Evolutionary conservation across 2,113 vertebrate genomes (phyloP).

Genomic region (Grallaria varia): DNA sequence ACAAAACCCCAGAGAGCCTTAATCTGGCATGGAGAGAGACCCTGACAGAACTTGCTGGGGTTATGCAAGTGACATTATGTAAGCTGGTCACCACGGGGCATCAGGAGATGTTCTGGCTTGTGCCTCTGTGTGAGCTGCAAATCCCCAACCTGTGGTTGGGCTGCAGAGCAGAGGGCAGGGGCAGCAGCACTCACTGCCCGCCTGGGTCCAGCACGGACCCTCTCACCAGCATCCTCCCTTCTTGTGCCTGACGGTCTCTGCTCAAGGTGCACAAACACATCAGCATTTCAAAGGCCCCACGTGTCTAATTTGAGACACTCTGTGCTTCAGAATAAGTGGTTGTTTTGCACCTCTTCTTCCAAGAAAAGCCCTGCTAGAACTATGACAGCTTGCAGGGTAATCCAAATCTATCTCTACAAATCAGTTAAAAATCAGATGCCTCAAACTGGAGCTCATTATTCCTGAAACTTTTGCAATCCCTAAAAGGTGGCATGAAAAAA

Average conservation of each 20-base stretch:
- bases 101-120: background rate
- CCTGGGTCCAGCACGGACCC: rapidly evolving
- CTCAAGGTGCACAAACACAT: rapidly evolving
- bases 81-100: background rate
- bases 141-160: background rate
- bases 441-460: background rate
- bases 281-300: background rate
- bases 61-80: background rate
- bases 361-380: background rate
- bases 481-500: background rate
- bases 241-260: background rate
- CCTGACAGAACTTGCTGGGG: background rate
- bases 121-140: background rate
- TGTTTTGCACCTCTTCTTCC: background rate
- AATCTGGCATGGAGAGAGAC: background rate
- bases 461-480: background rate
- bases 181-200: rapidly evolving
- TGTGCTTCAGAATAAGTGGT: background rate
- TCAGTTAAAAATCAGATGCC: background rate
- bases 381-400: background rate
- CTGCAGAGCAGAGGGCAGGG: background rate
- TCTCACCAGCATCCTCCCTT: background rate
- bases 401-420: background rate
- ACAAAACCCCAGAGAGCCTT: background rate
- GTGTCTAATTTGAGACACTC: background rate